These are phyloP conservation scores for Hylaeus anthracinus DNA, from an alignment of 1,140 invertebrate genomes.

Conservation along the genomic window DNA sequence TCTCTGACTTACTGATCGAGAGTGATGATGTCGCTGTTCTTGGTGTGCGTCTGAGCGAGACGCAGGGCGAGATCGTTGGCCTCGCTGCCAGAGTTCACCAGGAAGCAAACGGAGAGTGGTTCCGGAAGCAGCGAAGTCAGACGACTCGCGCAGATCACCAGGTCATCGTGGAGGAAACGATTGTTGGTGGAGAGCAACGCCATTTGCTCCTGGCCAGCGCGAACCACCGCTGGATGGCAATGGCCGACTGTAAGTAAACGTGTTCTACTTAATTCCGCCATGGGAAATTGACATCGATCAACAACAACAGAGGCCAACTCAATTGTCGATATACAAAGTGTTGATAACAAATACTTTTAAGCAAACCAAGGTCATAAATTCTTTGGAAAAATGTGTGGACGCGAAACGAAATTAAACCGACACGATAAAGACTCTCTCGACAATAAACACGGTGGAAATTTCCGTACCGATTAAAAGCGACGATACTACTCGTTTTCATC, in stretches of 20 bases:
- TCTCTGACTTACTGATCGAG: slow-evolving; percentile 94
- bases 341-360: no score
- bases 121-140: slow-evolving; percentile 91
- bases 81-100: slow-evolving; percentile 99
- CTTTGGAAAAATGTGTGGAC: no score
- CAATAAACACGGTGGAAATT: no score
- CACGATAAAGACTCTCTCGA: no score
- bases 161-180: slow-evolving; percentile 96
- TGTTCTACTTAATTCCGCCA: no score
- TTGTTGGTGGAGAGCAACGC: slow-evolving; percentile 94
- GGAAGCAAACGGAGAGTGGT: slow-evolving; percentile 94
- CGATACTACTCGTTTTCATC: no score
- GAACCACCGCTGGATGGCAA: slow-evolving; percentile 96
- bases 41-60: slow-evolving; percentile 93
- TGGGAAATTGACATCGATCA: no score
- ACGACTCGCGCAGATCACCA: slow-evolving; percentile 94
- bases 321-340: no score
- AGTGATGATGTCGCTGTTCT: slow-evolving; percentile 93
- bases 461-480: no score
- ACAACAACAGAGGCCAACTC: no score
- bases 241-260: slow-evolving; percentile 90
- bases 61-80: slow-evolving; percentile 98
- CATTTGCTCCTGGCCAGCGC: slow-evolving; percentile 94
- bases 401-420: no score
- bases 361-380: no score